Conservation (phyloP, 2,888 invertebrate species). For the Drosophila quinaria region DNA sequence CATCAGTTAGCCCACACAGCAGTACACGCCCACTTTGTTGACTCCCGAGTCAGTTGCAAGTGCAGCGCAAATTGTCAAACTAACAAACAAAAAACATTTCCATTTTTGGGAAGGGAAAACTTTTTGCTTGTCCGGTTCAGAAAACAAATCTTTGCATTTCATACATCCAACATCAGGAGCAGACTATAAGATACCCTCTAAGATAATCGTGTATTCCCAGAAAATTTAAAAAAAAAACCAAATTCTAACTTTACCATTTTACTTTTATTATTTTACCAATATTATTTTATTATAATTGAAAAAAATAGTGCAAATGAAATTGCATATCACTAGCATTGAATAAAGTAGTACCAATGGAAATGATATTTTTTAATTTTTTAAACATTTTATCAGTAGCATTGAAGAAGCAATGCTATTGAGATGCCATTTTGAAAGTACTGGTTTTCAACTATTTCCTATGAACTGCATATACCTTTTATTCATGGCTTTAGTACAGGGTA, state of each 20-base stretch:
- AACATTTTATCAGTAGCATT: too few relatives aligned
- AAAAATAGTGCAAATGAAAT: too few relatives aligned
- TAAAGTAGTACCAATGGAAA: too few relatives aligned
- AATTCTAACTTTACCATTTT: not conserved
- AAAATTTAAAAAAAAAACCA: not conserved
- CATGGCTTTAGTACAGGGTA: not conserved
- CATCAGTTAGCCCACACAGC: slow-evolving; percentile 29
- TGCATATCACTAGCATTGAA: too few relatives aligned
- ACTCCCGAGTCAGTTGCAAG: slow-evolving; percentile 43
- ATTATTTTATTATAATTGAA: too few relatives aligned
- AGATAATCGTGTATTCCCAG: not conserved
- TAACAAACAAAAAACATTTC: slow-evolving; percentile 59
- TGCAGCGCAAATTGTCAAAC: slow-evolving; percentile 59
- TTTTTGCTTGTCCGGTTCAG: slow-evolving; percentile 24
- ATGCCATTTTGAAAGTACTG: too few relatives aligned
- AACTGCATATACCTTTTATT: too few relatives aligned
- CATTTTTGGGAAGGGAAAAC: slow-evolving; percentile 44
- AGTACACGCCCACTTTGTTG: slow-evolving; percentile 3
- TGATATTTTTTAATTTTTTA: too few relatives aligned
- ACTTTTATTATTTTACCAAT: too few relatives aligned
- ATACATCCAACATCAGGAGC: not conserved
- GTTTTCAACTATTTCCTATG: too few relatives aligned
- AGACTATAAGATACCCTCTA: slow-evolving; percentile 11
- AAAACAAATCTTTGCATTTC: slow-evolving; percentile 10
- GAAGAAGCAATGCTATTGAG: too few relatives aligned